phyloP scores from a whole-genome alignment of 2,113 vertebrate genomes.

The Oncorhynchus clarkii region DNA sequence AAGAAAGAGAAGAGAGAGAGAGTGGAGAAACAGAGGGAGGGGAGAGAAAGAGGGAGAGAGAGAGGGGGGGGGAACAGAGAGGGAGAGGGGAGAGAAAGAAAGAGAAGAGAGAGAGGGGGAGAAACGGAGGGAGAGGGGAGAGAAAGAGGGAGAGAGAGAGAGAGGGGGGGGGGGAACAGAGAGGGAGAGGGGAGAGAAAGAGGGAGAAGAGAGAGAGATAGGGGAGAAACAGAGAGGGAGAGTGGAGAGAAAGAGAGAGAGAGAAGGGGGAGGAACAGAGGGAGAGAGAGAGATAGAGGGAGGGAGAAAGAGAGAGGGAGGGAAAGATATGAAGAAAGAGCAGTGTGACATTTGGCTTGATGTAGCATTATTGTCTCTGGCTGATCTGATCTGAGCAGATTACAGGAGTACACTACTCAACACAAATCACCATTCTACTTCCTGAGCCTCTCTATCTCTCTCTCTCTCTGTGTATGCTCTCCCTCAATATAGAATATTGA shows the following conservation, averaged over 20 bases:
- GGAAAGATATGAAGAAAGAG: constrained; percentile 34
- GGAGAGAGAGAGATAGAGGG: no score
- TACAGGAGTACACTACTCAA: constrained; percentile 63
- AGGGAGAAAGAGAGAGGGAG: no score
- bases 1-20: no score
- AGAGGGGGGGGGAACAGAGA: no score
- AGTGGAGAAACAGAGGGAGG: no score
- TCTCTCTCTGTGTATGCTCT: constrained; percentile 12
- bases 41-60: no score
- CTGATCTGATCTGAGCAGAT: constrained; percentile 76
- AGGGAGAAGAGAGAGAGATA: constrained; percentile 34
- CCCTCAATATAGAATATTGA: not conserved
- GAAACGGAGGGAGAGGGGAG: not conserved
- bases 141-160: constrained; percentile 15
- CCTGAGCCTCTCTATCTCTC: constrained; percentile 37
- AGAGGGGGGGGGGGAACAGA: not conserved
- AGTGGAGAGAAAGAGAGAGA: not conserved
- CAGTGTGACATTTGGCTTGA: constrained; percentile 67
- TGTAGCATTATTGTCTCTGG: constrained; percentile 71
- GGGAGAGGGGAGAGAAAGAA: no score
- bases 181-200: constrained; percentile 31
- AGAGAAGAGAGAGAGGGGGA: not conserved
- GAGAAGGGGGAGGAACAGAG: no score
- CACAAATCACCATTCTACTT: constrained; percentile 62
- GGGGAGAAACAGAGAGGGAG: constrained; percentile 22